Evolutionary conservation across 2,888 invertebrate genomes (phyloP), one percentile per base, ranked within the genome.

Genomic region (Ctena decussata): DNA sequence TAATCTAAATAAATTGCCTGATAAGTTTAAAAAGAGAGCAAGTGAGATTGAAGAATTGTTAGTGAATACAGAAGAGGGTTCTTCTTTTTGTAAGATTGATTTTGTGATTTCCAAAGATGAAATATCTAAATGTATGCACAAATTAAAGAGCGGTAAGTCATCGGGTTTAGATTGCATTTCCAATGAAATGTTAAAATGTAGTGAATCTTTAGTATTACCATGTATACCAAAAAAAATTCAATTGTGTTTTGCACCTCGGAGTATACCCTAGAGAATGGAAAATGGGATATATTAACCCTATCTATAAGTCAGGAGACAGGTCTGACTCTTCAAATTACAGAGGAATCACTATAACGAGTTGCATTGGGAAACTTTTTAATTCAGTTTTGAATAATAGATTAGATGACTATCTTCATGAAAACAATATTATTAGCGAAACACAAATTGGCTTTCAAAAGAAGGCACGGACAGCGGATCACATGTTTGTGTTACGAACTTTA

Each of bases 381-480:
- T 21, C 3, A 12, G 46, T 46, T 46, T 21, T 46, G 3, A 46
- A 46, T n/a, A 46, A 46, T 46, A 46, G 46, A 21, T 21, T 46
- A 46, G 18, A 46, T 21, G 21, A 46, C 2, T 46, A 12, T 18
- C 21, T 46, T 21, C 18, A 8, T 46, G 18, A 46, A 15, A 21
- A 46, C n/a, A 32, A 46, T 15, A 35, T 35, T 5, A 65, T 65
- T 35, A 35, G 35, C 18, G 6, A 65, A 65, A 65, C 65, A 21
- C 65, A 65, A 30, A 65, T 65, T 65, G 65, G 65, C 18, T 65
- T 65, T 65, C 57, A 57, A 27, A 30, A 57, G 12, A 57, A 57
- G 27, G 27, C 49, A 18, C 24, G 27, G 57, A 27, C 24, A 27
- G 6, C 57, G 6, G 27, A 57, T 8, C 41, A n/a, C n/a, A n/a